Evolutionary conservation across 2,888 invertebrate genomes (phyloP).

Genomic region (Pristionchus exspectatus): DNA sequence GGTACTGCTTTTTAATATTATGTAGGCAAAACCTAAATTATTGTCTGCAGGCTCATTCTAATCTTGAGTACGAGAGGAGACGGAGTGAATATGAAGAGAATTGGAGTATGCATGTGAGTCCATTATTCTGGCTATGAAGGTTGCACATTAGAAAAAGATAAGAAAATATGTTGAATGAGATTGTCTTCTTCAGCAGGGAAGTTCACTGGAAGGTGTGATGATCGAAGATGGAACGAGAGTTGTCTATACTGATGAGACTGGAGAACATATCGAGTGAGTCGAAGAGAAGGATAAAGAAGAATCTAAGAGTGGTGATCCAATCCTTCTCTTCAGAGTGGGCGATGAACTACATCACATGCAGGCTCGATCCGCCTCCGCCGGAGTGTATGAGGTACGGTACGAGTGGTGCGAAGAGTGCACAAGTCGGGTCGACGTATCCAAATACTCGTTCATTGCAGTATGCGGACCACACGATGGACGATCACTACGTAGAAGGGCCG

Average conservation of each 20-base stretch:
- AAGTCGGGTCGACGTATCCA: background rate
- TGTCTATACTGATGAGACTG: conserved; percentile 21
- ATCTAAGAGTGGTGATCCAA: background rate
- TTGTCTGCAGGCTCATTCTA: conserved; percentile 8
- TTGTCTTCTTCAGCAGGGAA: background rate
- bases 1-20: background rate
- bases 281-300: background rate
- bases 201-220: conserved; percentile 1
- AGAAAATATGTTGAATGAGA: background rate
- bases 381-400: conserved; percentile 42
- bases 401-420: background rate
- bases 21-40: background rate
- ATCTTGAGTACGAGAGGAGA: background rate
- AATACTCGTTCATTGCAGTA: background rate
- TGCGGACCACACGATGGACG: conserved; percentile 13
- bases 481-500: conserved; percentile 28
- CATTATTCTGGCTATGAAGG: too few species aligned
- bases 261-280: conserved; percentile 30
- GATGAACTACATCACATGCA: conserved; percentile 51
- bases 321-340: conserved; percentile 12
- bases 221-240: conserved; percentile 30
- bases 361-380: conserved; percentile 31
- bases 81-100: conserved; percentile 9
- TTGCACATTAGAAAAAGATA: too few species aligned
- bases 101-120: conserved; percentile 24